Evolutionary conservation across 2,888 invertebrate genomes (phyloP).

Genomic region (Microdon myrmicae): DNA sequence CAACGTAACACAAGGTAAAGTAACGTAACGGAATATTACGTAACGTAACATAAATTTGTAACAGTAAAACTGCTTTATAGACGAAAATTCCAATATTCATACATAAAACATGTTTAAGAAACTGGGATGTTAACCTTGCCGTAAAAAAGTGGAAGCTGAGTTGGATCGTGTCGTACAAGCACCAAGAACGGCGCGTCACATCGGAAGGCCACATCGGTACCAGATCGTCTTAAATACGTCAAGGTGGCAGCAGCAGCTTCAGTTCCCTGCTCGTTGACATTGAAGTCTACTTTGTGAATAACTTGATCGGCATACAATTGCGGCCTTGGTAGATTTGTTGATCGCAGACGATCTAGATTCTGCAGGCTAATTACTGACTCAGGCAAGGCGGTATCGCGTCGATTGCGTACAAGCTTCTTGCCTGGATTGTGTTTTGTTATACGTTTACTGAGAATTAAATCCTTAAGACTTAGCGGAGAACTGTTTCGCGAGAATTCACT

Average conservation of each 20-base stretch:
- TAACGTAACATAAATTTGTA: too few species aligned
- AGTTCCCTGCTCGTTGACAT: slow-evolving; percentile 74
- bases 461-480: slow-evolving; percentile 53
- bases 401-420: slow-evolving; percentile 50
- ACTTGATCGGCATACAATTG: slow-evolving; percentile 71
- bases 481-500: slow-evolving; percentile 39
- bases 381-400: slow-evolving; percentile 33
- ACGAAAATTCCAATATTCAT: too few species aligned
- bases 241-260: slow-evolving; percentile 74
- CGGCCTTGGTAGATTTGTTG: slow-evolving; percentile 59
- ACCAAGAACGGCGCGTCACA: slow-evolving; percentile 77
- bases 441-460: slow-evolving; percentile 55
- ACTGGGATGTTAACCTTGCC: slow-evolving; percentile 69
- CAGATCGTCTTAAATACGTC: slow-evolving; percentile 69
- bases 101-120: background rate
- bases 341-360: slow-evolving; percentile 46
- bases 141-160: slow-evolving; percentile 75
- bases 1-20: too few species aligned
- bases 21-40: too few species aligned
- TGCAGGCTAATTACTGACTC: slow-evolving; percentile 28
- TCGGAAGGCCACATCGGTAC: slow-evolving; percentile 67
- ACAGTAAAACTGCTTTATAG: too few species aligned
- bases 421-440: slow-evolving; percentile 57
- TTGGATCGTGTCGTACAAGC: slow-evolving; percentile 73
- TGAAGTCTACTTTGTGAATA: slow-evolving; percentile 73